phyloP scores from a whole-genome alignment of 2,797 vertebrate species.

The Streptopelia turtur region DNA sequence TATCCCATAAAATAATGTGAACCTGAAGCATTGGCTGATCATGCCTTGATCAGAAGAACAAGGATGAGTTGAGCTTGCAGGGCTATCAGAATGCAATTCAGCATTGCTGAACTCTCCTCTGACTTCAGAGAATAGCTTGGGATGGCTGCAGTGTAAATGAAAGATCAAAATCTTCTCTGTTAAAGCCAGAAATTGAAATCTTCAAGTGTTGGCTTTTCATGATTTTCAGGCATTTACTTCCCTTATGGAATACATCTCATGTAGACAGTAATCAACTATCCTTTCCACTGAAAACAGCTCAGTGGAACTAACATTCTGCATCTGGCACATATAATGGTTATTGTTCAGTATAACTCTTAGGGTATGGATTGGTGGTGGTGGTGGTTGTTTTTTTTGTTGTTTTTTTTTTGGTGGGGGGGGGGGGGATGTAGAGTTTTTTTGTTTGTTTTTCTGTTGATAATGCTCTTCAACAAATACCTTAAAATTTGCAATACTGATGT shows the following conservation, averaged over 20 bases:
- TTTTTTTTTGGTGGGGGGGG: not conserved
- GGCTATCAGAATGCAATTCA: conserved; percentile 21
- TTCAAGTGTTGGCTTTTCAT: not conserved
- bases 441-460: conserved; percentile 10
- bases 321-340: not conserved
- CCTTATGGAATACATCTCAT: not conserved
- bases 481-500: conserved; percentile 39
- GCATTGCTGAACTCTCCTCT: conserved; percentile 15
- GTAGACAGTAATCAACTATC: conserved; percentile 34
- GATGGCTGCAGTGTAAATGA: conserved; percentile 50
- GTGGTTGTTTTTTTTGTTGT: not conserved
- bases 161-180: conserved; percentile 62
- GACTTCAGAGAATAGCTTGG: conserved; percentile 52
- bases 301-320: conserved; percentile 29
- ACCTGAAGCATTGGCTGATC: not conserved
- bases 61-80: not conserved
- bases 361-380: not conserved
- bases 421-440: too few species aligned
- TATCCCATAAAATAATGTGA: not conserved
- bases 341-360: conserved; percentile 5
- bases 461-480: conserved; percentile 51
- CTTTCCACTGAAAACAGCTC: conserved; percentile 38
- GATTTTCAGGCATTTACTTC: conserved; percentile 52
- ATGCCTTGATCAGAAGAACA: not conserved
- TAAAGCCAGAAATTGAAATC: conserved; percentile 53